Conservation (phyloP, 2,797 vertebrate species). For the Hydrolagus colliei region DNA sequence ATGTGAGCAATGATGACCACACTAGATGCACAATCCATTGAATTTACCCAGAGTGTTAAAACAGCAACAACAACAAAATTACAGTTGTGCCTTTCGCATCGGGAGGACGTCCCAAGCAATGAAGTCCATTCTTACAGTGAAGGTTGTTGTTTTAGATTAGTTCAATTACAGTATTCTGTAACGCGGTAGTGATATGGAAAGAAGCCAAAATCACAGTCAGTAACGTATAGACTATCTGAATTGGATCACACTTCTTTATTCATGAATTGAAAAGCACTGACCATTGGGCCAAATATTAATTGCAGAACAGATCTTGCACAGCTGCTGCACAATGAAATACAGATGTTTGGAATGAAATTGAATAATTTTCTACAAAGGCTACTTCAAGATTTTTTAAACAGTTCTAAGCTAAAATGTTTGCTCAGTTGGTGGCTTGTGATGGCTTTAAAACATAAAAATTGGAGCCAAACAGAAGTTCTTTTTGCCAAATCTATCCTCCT, state of each 20-base stretch:
- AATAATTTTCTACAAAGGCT: slow-evolving; percentile 28
- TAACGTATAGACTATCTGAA: slow-evolving; percentile 12
- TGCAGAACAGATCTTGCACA: slow-evolving; percentile 6
- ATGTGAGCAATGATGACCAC: neutral
- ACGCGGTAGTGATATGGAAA: slow-evolving; percentile 5
- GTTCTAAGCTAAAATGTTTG: slow-evolving; percentile 28
- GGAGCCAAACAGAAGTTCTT: slow-evolving; percentile 15
- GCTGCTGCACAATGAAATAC: slow-evolving; percentile 25
- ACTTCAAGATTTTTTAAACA: slow-evolving; percentile 18
- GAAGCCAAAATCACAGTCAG: neutral
- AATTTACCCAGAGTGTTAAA: neutral
- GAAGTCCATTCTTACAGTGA: neutral
- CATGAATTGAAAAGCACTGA: slow-evolving; percentile 25
- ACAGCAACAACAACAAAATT: no score
- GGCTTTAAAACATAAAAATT: slow-evolving; percentile 23
- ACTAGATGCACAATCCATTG: neutral
- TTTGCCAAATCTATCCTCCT: slow-evolving; percentile 23
- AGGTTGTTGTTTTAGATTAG: slow-evolving; percentile 13
- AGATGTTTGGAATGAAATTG: slow-evolving; percentile 17
- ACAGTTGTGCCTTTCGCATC: no score
- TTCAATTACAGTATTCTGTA: neutral
- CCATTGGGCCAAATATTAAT: slow-evolving; percentile 25
- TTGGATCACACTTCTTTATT: slow-evolving; percentile 27
- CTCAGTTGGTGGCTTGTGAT: neutral
- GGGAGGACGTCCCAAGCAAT: neutral